Conservation (phyloP, 2,888 invertebrate genomes). For the Nasonia oneida region DNA sequence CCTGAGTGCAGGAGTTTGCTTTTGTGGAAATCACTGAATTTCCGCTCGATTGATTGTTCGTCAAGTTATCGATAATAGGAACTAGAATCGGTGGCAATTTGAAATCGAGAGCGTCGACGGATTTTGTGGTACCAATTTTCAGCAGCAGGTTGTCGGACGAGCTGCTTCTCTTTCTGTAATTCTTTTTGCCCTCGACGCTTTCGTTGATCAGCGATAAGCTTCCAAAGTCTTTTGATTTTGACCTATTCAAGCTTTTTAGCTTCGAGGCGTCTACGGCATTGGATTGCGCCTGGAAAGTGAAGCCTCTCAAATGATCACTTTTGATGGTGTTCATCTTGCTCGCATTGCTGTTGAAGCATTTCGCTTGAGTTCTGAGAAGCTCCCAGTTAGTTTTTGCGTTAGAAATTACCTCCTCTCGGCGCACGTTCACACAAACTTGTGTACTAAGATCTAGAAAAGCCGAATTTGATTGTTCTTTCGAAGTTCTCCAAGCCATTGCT, state of each 20-base stretch:
- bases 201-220: constrained; percentile 75
- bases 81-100: constrained; percentile 86
- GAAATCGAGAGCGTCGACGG: constrained; percentile 73
- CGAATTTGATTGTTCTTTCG: constrained; percentile 87
- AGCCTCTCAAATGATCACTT: constrained; percentile 67
- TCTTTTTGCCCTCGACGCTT: constrained; percentile 71
- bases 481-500: constrained; percentile 89
- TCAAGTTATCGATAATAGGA: constrained; percentile 84
- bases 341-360: constrained; percentile 79
- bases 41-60: constrained; percentile 68
- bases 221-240: constrained; percentile 72
- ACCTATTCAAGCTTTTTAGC: constrained; percentile 69
- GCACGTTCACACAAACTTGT: constrained; percentile 82
- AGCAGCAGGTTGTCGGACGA: constrained; percentile 73
- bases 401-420: constrained; percentile 91
- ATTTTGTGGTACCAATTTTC: constrained; percentile 65
- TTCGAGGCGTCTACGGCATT: constrained; percentile 69
- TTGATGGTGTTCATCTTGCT: constrained; percentile 67
- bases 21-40: constrained; percentile 56
- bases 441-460: constrained; percentile 84
- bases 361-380: constrained; percentile 86
- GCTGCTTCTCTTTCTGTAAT: constrained; percentile 62
- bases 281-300: constrained; percentile 69
- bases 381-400: constrained; percentile 95
- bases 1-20: constrained; percentile 9